Base-by-base conservation (phyloP, 53 echinoderm and acorn worm species). In the Crossaster papposus region DNA sequence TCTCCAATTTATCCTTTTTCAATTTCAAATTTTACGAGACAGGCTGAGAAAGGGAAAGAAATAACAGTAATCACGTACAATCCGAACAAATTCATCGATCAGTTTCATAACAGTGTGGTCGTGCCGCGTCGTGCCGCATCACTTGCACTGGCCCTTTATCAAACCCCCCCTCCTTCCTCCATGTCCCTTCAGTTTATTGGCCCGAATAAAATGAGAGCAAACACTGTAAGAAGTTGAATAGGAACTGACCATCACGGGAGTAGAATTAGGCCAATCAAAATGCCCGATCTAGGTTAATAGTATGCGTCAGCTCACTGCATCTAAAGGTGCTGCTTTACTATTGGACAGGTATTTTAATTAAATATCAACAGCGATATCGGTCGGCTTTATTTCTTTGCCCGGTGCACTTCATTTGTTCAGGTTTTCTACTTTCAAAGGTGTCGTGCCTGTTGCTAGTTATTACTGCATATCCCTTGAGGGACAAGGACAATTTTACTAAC, bases 181-280 rank as follows among this genome's bases (percentile, higher is more conserved):
- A n/a, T n/a, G 23, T 36, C 79, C 11, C 28, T 38, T 26, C 0
- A 51, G 20, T 24, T 51, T 28, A 20, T 22, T 64, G 24, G 22
- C 64, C 64, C 64, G 72, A 72, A 15, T 20, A 36, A 76, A 76
- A 76, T 76, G 35, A 37, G 76, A 36, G 71, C 35, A 83, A 51
- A 70, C 36, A 36, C 65, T n/a, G 12, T n/a, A 35, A 83, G 50
- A 26, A n/a, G 30, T 37, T 83, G 70, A 83, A 83, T 83, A 70
- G 38, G 83, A 83, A 68, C 44, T 83, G 83, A 83, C 83, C 83
- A 51, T 58, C 17, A 20, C 24, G 37, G 68, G 7, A 14, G 83
- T 36, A 9, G 83, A 83, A 83, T 70, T 83, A 83, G 83, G 83
- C 68, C 83, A 83, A 70, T 70, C 83, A 70, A 35, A 71, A 70